Evolutionary conservation across 2,888 invertebrate species (phyloP).

Genomic region (Agonopterix alstromeriana): DNA sequence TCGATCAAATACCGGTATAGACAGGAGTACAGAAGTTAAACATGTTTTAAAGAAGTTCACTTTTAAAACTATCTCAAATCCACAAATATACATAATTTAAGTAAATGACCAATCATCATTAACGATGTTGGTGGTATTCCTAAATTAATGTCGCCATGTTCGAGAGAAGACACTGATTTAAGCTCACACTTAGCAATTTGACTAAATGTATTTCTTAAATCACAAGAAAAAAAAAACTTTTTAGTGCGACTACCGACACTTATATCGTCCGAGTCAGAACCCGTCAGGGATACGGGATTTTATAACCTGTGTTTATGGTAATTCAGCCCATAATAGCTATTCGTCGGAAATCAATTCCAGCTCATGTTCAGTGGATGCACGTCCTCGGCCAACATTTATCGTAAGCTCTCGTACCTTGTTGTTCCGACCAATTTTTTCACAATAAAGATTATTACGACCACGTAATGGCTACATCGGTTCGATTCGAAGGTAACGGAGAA

Average conservation of each 20-base stretch:
- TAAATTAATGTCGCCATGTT: constrained; percentile 26
- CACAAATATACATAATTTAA: constrained; percentile 17
- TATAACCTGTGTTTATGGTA: constrained; percentile 25
- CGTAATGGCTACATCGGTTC: constrained; percentile 4
- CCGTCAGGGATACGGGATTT: constrained; percentile 20
- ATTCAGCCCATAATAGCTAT: constrained; percentile 24
- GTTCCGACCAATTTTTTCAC: constrained; percentile 13
- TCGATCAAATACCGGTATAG: too few relatives aligned
- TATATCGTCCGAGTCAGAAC: constrained; percentile 13
- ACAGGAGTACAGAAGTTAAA: too few relatives aligned
- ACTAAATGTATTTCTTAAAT: constrained; percentile 14
- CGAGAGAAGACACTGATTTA: constrained; percentile 27
- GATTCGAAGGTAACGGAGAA: constrained; percentile 5
- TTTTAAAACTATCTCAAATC: too few relatives aligned
- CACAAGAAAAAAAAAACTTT: constrained; percentile 14
- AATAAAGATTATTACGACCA: constrained; percentile 9
- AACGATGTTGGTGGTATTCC: constrained; percentile 27
- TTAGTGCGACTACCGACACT: constrained; percentile 27
- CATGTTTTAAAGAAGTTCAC: too few relatives aligned
- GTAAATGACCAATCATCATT: constrained; percentile 19
- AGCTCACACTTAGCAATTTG: constrained; percentile 21
- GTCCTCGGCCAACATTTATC: constrained; percentile 20
- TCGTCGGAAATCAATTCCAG: constrained; percentile 17
- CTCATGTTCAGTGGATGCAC: constrained; percentile 15
- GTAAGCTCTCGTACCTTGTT: constrained; percentile 8